These are phyloP conservation scores for Anorthoa munda DNA, from an alignment of 2,888 invertebrate genomes.

Conservation along the genomic window DNA sequence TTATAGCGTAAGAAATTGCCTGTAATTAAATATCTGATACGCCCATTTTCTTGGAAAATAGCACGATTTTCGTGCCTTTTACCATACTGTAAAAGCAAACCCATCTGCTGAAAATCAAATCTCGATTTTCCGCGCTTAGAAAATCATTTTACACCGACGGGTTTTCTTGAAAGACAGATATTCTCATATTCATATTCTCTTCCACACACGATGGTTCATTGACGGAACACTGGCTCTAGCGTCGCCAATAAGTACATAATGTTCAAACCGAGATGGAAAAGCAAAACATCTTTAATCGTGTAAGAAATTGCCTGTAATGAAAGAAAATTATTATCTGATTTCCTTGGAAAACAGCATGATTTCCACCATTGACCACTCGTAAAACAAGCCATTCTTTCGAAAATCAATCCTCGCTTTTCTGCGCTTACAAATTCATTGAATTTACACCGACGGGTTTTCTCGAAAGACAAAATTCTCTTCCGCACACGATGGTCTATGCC, in stretches of 20 bases:
- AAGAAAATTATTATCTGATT: background rate
- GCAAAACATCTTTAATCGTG: too few species aligned
- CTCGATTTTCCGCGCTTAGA: background rate
- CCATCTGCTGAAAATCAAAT: background rate
- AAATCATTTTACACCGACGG: conserved; percentile 15
- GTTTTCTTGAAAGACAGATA: conserved; percentile 47
- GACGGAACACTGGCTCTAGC: conserved; percentile 73
- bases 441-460: conserved; percentile 28
- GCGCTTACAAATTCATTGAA: background rate
- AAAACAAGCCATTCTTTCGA: background rate
- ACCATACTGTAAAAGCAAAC: background rate
- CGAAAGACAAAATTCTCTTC: conserved; percentile 50
- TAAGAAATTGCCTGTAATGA: background rate
- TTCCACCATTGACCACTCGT: background rate
- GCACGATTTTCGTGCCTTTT: background rate
- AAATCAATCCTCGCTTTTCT: background rate
- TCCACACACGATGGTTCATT: conserved; percentile 63
- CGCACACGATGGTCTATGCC: conserved; percentile 68
- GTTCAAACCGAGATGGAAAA: conserved; percentile 68
- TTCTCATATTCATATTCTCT: too few species aligned
- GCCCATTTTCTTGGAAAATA: background rate
- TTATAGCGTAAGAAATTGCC: too few species aligned
- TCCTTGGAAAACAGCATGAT: background rate
- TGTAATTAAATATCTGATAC: background rate
- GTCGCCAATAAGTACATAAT: conserved; percentile 69